These are phyloP conservation scores for Mactromeris polynyma DNA, from an alignment of 2,888 invertebrate species.

Conservation along the genomic window DNA sequence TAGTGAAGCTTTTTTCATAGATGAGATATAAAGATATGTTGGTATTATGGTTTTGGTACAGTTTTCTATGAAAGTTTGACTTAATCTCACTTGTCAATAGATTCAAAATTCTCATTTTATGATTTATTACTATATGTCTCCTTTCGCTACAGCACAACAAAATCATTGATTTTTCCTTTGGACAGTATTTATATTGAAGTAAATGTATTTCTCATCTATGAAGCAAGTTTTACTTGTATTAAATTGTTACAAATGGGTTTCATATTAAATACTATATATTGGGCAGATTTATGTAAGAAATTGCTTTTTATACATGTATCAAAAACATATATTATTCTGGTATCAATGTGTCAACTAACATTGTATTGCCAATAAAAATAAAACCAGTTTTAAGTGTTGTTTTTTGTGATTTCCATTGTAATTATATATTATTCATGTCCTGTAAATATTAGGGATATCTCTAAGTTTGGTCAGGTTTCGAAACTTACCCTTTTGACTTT, in stretches of 20 bases:
- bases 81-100: too few species aligned
- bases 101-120: too few species aligned
- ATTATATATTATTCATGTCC: neutral
- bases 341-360: constrained; percentile 63
- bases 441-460: too few species aligned
- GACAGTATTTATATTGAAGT: neutral
- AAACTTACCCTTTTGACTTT: too few species aligned
- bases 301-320: constrained; percentile 71
- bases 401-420: neutral
- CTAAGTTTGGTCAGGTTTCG: too few species aligned
- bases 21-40: too few species aligned
- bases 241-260: constrained; percentile 20
- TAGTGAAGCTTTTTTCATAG: neutral
- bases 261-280: constrained; percentile 37
- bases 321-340: constrained; percentile 52
- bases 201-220: neutral
- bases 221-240: neutral
- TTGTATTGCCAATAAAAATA: constrained; percentile 69
- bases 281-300: constrained; percentile 48
- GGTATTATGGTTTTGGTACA: too few species aligned
- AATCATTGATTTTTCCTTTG: too few species aligned
- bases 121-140: too few species aligned
- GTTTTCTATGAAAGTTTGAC: too few species aligned
- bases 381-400: neutral
- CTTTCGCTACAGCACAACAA: too few species aligned